Evolutionary conservation across 2,113 vertebrate genomes (phyloP), one percentile per base, ranked within the genome.

Genomic region (Ceratotherium simum): DNA sequence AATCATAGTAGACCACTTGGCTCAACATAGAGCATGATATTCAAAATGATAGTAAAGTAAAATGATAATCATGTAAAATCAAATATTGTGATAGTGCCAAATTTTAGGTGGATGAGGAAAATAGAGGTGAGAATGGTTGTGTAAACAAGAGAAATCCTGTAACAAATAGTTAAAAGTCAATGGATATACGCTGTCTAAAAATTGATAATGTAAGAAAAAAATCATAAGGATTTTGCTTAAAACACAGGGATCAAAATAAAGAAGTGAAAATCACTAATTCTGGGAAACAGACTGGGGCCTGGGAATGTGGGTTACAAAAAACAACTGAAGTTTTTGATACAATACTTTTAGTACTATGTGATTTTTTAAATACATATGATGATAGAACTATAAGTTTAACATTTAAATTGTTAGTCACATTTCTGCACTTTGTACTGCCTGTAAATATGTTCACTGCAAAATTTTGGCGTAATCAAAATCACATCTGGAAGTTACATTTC

Each of bases 401-500:
- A 80, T 67, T 93, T 91, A 84, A 78, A 81, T 79, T 46, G 3
- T 83, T 54, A 90, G 56, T 86, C 51, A 73, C 3, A 2, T 56
- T 65, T 80, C 48, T 96, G 62, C 11, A 78, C 75, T 58, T 60
- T 46, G 21, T 10, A 31, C 1, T 56, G 13, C 27, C 27, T 96
- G 9, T 33, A 86, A 92, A 81, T 65, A 46, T 29, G 81, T 80
- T 65, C 33, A 29, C 17, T 87, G 27, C 20, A 94, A 42, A 87
- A 70, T 29, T 62, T 39, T 90, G 94, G 64, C 65, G 82, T 33
- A 60, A 82, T 20, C 58, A 39, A 76, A 58, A 96, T 25, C 70
- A 56, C 86, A 94, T 93, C 88, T 95, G 94, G 79, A 97, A 70
- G 33, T 60, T 79, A 31, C 20, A 91, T 56, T 73, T 80, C 80